These are phyloP conservation scores for Poicephalus gulielmi DNA, from an alignment of 2,113 vertebrate species.

Conservation along the genomic window DNA sequence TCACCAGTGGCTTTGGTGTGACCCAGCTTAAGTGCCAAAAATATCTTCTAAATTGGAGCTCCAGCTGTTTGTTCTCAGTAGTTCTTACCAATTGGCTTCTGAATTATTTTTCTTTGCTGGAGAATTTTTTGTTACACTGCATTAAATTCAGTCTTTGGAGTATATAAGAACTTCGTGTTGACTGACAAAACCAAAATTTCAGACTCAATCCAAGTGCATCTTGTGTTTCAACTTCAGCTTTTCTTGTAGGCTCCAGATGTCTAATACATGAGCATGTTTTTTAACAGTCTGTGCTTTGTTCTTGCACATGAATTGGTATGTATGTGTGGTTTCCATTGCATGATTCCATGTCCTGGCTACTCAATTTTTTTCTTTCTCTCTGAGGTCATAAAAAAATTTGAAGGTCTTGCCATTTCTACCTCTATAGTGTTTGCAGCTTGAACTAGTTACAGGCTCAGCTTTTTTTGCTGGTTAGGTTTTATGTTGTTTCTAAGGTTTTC, in stretches of 20 bases:
- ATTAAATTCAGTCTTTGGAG: background rate
- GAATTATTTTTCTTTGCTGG: background rate
- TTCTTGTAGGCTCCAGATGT: background rate
- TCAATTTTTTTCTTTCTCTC: background rate
- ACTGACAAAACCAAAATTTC: background rate
- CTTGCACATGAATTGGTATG: background rate
- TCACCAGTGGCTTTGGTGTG: background rate
- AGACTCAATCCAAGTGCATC: background rate
- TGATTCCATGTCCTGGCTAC: background rate
- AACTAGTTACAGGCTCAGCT: background rate
- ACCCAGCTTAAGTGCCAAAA: background rate
- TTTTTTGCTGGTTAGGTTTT: background rate
- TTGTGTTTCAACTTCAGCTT: background rate
- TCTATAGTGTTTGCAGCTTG: background rate
- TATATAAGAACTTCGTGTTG: background rate
- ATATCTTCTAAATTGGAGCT: background rate
- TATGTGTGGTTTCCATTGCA: background rate
- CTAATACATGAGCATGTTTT: background rate
- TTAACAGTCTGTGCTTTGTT: background rate
- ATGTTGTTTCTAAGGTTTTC: background rate
- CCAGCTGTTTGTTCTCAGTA: background rate
- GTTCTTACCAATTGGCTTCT: background rate
- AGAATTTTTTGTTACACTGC: background rate
- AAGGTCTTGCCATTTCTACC: background rate
- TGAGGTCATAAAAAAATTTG: background rate